Conservation (phyloP, 1,140 invertebrate species). For the Micrasema minimum region DNA sequence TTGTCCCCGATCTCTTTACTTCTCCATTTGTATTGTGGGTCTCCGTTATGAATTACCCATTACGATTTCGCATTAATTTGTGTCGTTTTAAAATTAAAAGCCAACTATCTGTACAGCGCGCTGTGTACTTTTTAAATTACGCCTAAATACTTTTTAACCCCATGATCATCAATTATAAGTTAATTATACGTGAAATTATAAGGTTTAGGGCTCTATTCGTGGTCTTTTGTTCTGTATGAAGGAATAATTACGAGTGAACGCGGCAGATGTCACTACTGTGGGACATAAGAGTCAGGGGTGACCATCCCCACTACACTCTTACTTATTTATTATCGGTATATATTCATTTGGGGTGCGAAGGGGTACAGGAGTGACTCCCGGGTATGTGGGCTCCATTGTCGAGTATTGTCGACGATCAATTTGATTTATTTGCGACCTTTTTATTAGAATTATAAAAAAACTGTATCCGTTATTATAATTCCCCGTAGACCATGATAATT, state of each 20-base stretch:
- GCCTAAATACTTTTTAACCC: constrained; percentile 22
- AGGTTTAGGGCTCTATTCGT: constrained; percentile 10
- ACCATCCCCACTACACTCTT: constrained; percentile 34
- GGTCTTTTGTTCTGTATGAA: constrained; percentile 38
- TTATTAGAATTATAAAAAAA: constrained; percentile 1
- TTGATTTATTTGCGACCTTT: constrained; percentile 44
- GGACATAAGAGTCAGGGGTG: constrained; percentile 15
- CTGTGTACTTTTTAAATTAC: constrained; percentile 13
- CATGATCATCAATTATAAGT: constrained; percentile 34
- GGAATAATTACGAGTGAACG: constrained; percentile 36
- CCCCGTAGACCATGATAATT: too few species aligned
- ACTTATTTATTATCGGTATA: constrained; percentile 43
- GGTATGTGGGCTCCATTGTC: constrained; percentile 26
- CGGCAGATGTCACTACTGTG: constrained; percentile 36
- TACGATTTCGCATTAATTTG: constrained; percentile 4
- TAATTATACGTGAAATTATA: constrained; percentile 33
- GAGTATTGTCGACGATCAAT: constrained; percentile 30
- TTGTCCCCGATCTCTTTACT: not conserved
- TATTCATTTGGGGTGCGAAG: constrained; percentile 36
- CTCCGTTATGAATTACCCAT: not conserved
- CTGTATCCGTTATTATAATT: too few species aligned
- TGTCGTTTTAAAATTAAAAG: constrained; percentile 20
- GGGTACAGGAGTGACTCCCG: constrained; percentile 30
- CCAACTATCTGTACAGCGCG: constrained; percentile 18
- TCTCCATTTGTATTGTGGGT: constrained; percentile 1